Percentiles rank a stretch among this genome's conserved stretches.
Conservation (phyloP, 2,888 invertebrate species). For the Leptarthrus brevirostris region DNA sequence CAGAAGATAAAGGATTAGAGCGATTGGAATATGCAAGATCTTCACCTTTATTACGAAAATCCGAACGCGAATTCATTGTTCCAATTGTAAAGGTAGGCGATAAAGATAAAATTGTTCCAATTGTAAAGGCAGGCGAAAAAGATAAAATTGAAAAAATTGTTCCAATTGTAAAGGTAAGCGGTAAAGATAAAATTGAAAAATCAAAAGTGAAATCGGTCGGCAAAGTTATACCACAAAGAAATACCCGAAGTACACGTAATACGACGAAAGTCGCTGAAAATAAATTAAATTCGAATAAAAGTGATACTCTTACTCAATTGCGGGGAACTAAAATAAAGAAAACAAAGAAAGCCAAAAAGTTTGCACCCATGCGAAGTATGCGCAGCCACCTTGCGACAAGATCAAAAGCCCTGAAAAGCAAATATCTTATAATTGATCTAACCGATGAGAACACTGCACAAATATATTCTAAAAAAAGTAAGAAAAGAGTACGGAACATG, state of each 20-base stretch:
- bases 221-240: neutral
- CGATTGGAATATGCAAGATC: neutral
- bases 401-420: slow-evolving; percentile 47
- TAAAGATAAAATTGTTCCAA: neutral
- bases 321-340: no score
- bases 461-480: no score
- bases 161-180: no score
- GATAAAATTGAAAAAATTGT: neutral
- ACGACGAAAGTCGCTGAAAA: no score
- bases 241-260: neutral
- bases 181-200: no score
- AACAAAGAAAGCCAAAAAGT: no score
- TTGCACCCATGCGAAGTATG: slow-evolving; percentile 48
- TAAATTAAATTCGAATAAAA: neutral
- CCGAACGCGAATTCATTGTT: neutral
- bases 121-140: neutral
- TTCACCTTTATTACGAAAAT: neutral
- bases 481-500: no score
- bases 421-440: slow-evolving; percentile 52
- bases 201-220: no score
- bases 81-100: neutral
- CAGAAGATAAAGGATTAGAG: slow-evolving; percentile 57
- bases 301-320: neutral
- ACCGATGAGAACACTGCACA: slow-evolving; percentile 34
- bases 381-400: slow-evolving; percentile 50